Evolutionary conservation across 2,113 vertebrate species (phyloP).

Genomic region (Bos javanicus): DNA sequence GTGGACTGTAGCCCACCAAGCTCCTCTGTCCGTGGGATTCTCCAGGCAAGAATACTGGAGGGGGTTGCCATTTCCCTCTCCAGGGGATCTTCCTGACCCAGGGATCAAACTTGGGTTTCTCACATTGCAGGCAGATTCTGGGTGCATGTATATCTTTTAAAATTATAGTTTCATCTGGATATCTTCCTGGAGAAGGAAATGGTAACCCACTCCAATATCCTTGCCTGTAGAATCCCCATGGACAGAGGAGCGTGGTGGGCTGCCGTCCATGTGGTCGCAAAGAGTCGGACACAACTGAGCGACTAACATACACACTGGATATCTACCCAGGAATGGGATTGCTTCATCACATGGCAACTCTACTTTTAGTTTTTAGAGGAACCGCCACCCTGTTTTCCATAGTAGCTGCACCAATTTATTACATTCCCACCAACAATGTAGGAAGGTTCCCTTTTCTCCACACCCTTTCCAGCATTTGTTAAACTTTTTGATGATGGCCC

Average conservation of each 20-base stretch:
- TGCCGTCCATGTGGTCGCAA: fast-evolving
- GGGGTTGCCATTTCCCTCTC: neutral
- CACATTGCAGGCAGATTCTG: neutral
- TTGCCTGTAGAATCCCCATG: neutral
- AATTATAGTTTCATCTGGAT: neutral
- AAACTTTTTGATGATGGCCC: neutral
- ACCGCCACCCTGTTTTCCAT: neutral
- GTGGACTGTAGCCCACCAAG: neutral
- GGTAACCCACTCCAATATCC: neutral
- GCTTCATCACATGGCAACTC: neutral
- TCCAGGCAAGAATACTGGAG: neutral
- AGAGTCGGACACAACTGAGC: neutral
- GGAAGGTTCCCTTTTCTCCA: neutral
- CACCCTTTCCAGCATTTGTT: neutral
- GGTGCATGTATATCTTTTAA: neutral
- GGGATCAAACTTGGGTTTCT: neutral
- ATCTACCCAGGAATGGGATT: neutral
- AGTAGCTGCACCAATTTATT: neutral
- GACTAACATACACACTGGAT: neutral
- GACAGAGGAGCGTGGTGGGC: neutral
- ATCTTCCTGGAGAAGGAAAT: neutral
- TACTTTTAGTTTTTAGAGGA: neutral
- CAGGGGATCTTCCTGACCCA: neutral
- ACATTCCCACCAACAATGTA: neutral
- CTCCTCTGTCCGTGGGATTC: neutral